These are phyloP conservation scores for Drosophila truncata DNA, from an alignment of 1,140 invertebrate species.

Conservation along the genomic window DNA sequence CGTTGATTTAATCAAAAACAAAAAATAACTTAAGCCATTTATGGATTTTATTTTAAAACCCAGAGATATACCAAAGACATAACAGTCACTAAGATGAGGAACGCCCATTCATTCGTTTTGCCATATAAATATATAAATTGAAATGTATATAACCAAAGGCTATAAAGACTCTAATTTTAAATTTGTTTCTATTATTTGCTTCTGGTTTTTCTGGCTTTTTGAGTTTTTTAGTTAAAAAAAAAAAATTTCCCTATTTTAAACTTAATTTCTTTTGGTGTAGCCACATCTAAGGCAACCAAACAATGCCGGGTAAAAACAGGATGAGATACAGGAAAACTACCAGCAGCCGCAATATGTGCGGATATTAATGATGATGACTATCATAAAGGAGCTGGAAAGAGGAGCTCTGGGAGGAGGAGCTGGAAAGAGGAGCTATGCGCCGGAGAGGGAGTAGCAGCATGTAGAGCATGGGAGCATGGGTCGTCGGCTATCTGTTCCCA, in stretches of 20 bases:
- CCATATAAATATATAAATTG: too few species aligned
- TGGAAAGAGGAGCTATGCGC: neutral
- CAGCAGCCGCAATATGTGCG: conserved; percentile 46
- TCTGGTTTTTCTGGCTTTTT: neutral
- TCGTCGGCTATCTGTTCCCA: neutral
- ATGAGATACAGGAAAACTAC: conserved; percentile 39
- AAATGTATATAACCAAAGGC: too few species aligned
- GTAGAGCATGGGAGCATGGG: neutral
- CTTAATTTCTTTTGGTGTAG: conserved; percentile 8
- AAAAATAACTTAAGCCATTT: too few species aligned
- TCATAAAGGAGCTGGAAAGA: conserved; percentile 28
- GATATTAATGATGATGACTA: conserved; percentile 56
- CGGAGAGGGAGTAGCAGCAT: too few species aligned
- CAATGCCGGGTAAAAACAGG: conserved; percentile 13
- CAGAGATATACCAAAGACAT: too few species aligned
- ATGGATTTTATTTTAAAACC: too few species aligned
- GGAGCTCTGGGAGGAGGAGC: neutral
- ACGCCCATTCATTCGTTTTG: too few species aligned
- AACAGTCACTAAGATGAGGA: too few species aligned
- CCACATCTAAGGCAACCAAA: conserved; percentile 26
- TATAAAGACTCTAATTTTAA: neutral
- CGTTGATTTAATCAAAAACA: too few species aligned
- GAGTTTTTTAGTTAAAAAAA: neutral
- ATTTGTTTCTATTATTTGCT: neutral
- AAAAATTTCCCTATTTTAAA: neutral